Percentiles rank a stretch among this genome's conserved stretches.
phyloP scores from a whole-genome alignment of 2,797 vertebrate genomes.

The Prunella strophiata region DNA sequence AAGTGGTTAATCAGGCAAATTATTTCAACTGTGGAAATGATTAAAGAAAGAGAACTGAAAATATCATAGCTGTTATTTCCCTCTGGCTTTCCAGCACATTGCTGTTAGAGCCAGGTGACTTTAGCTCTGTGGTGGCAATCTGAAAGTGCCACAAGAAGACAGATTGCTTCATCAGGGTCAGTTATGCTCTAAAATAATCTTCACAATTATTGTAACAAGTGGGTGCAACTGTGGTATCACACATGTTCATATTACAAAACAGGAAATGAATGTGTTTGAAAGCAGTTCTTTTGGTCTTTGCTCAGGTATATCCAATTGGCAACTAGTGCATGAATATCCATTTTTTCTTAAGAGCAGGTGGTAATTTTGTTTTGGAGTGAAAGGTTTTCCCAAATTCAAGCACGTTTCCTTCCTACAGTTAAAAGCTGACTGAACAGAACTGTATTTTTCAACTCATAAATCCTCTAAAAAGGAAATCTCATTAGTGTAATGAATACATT shows the following conservation, averaged over 20 bases:
- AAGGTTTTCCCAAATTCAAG: neutral
- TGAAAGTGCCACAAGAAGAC: neutral
- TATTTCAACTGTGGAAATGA: neutral
- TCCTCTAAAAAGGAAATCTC: constrained; percentile 46
- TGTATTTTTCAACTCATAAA: constrained; percentile 54
- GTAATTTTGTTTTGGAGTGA: neutral
- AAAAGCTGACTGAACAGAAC: constrained; percentile 29
- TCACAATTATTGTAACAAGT: neutral
- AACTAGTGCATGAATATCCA: neutral
- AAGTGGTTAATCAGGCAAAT: neutral
- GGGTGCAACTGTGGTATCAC: neutral
- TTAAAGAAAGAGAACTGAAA: neutral
- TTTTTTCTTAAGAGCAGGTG: neutral
- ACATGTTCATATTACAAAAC: neutral
- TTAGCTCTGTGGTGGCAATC: neutral
- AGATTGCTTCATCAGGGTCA: neutral
- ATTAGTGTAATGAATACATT: constrained; percentile 61
- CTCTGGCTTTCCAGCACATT: neutral
- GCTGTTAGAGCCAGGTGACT: neutral
- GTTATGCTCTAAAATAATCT: neutral
- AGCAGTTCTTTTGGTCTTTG: neutral
- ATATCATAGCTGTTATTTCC: neutral
- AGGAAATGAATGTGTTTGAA: neutral
- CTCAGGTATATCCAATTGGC: neutral
- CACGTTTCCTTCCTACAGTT: neutral